Base-by-base conservation (phyloP, 2,113 vertebrate genomes). In the Epinephelus lanceolatus region DNA sequence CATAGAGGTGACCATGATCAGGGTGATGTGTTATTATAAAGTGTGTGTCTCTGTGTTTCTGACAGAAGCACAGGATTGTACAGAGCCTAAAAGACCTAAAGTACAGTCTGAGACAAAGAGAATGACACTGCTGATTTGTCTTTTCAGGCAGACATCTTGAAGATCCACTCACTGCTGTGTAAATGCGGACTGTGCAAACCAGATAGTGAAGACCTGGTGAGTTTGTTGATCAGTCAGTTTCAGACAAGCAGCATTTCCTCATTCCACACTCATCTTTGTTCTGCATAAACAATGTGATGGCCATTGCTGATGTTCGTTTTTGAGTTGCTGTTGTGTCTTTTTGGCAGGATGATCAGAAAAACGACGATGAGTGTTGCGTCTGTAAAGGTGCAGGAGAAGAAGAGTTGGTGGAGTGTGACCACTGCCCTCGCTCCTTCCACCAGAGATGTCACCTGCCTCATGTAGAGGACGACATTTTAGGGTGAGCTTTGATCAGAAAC, bases 401-500 rank as follows among this genome's bases (percentile, higher is more conserved):
- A 2, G 6, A 49, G 0, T 76, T 96, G 73, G 90, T 96, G 14
- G n/a, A 62, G 47, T 96, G 95, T 61, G 92, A 94, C 12, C 0
- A 27, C 0, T 96, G 95, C 42, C 95, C 95, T 1, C 92, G 88
- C 52, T 90, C 93, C 40, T 96, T 95, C 85, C 95, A 96, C 82
- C 83, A 80, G 61, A 42, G 10, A 6, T 96, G 95, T 63, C 95
- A 96, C 80, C 74, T 94, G 4, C 95, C 95, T 14, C 47, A 70
- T 5, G 5, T 93, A 1, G 72, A 77, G 0, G 59, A 82, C 1
- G 0, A 0, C 0, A 11, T 57, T 3, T 0, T 92, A 40, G 2
- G 11, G 93, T 93, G 72, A 89, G 82, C 8, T 30, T 23, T 69
- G 23, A 72, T 40, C 6, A 45, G 0, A 11, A 72, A 61, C 1